phyloP scores from a whole-genome alignment of 2,113 vertebrate species.

The Coptodon bakossiorum region DNA sequence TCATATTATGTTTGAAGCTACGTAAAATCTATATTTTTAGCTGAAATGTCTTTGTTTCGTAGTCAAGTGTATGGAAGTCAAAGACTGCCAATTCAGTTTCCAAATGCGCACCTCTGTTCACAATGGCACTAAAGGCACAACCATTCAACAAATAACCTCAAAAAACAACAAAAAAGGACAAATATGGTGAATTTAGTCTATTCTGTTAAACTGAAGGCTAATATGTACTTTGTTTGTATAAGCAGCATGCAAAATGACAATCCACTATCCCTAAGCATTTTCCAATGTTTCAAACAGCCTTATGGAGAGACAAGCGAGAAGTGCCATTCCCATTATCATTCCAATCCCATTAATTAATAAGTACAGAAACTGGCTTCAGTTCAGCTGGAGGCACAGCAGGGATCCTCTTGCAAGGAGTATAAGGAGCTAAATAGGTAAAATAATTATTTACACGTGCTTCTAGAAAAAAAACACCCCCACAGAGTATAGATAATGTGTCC shows the following conservation, averaged over 20 bases:
- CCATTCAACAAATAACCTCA: rapidly evolving
- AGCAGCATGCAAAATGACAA: neutral
- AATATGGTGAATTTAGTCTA: neutral
- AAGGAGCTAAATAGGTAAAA: neutral
- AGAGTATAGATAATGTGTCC: neutral
- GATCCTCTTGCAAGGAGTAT: neutral
- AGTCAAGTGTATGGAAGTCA: neutral
- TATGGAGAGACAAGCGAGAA: neutral
- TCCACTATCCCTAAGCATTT: neutral
- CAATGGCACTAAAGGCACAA: neutral
- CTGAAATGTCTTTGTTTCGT: neutral
- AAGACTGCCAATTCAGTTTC: neutral
- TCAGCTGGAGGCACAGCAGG: neutral
- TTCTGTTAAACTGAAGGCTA: neutral
- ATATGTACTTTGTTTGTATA: neutral
- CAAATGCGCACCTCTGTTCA: neutral
- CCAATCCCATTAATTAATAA: neutral
- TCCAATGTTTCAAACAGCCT: neutral
- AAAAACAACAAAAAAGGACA: neutral
- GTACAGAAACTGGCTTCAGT: neutral
- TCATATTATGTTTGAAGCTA: neutral
- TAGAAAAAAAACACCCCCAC: neutral
- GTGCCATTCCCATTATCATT: neutral
- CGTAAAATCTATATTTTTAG: neutral
- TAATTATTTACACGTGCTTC: neutral